Base-by-base conservation (phyloP, 2,888 invertebrate species). In the Gisinianus flammeolus region DNA sequence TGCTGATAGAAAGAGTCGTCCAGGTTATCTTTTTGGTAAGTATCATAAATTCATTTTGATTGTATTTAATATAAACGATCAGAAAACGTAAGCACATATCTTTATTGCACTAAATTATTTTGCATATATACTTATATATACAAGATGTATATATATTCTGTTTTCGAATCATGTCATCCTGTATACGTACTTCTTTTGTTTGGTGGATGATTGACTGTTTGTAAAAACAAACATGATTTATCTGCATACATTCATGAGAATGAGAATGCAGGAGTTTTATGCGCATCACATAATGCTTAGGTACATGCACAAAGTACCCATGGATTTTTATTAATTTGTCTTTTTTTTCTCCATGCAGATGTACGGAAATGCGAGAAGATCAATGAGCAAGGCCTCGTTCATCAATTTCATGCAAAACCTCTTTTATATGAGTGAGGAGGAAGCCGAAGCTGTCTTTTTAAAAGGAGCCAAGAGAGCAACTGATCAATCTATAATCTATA, bases 361-460 rank as follows among this genome's bases (percentile, higher is more conserved):
- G 80, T 82, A 82, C 54, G 64, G 76, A 26, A 66, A 78, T 62
- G 79, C 75, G 5, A 78, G 28, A 58, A 79, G 70, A 30, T 62
- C 26, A 5, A 82, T 82, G 80, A 44, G 79, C 35, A 71, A 81
- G 56, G 79, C 78, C n/a, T 52, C 74, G n/a, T 80, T 82, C 62
- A 58, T 72, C n/a, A 19, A 52, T 8, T 69, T 80, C 58, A 77
- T 79, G 71, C n/a, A 71, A 35, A 33, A 64, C 22, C 28, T 82
- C 12, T 82, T 82, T 52, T 76, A 35, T 30, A 64, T 67, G n/a
- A 67, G 26, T 66, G 66, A 70, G n/a, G 74, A 75, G 30, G 77
- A 74, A 33, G 79, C 77, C 16, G 67, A 67, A 62, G 54, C 74
- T 12, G 26, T 76, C 8, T 80, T 77, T 30, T 6, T 44, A 22